These are phyloP conservation scores for Strigamia transsilvanica DNA, from an alignment of 2,888 invertebrate species.

Conservation along the genomic window DNA sequence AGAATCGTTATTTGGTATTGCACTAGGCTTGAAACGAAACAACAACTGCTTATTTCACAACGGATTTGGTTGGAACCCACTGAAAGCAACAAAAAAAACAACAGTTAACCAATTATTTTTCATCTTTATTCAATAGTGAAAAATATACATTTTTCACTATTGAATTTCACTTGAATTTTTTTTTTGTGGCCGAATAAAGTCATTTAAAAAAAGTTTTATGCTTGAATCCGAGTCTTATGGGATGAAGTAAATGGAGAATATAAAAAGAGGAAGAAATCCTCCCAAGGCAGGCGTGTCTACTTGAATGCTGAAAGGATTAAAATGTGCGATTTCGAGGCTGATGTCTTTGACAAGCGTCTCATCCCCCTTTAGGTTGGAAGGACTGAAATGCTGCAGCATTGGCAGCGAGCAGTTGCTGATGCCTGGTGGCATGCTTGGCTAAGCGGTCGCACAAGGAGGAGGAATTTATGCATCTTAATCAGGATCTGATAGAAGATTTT, in stretches of 20 bases:
- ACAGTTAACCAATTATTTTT: not conserved
- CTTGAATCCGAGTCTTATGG: not conserved
- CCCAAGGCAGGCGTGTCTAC: not conserved
- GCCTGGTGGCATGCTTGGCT: constrained; percentile 30
- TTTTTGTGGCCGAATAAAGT: not conserved
- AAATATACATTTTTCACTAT: not conserved
- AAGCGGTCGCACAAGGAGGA: constrained; percentile 22
- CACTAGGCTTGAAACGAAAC: too few species aligned
- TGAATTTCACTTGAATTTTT: not conserved
- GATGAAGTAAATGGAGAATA: constrained; percentile 37
- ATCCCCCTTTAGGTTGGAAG: constrained; percentile 10
- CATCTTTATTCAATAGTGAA: not conserved
- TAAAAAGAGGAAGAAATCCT: not conserved
- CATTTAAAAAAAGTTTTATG: constrained; percentile 14
- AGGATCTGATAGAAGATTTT: constrained; percentile 22
- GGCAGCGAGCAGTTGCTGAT: constrained; percentile 33
- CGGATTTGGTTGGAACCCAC: not conserved
- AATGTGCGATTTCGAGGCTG: constrained; percentile 39
- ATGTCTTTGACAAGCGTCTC: constrained; percentile 38
- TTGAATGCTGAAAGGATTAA: constrained; percentile 40
- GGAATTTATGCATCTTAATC: constrained; percentile 39
- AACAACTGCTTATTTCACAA: too few species aligned
- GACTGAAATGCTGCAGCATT: not conserved
- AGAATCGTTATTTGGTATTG: too few species aligned
- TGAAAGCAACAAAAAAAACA: not conserved